These are phyloP conservation scores for Tokudaia muenninki DNA, from an alignment of 2,797 vertebrate species.

Conservation along the genomic window DNA sequence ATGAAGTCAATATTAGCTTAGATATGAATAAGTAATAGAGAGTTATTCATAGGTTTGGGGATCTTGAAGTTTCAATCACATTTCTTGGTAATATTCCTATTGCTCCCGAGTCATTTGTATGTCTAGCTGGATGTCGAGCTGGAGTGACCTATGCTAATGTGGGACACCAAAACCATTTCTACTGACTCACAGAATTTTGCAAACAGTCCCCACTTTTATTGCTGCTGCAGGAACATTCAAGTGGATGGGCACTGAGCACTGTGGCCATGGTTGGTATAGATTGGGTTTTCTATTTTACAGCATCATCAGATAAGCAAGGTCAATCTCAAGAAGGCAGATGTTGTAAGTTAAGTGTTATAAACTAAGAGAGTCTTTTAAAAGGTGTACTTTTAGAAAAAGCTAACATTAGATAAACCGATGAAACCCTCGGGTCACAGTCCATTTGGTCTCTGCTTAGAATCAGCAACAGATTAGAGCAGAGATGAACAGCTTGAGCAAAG, in stretches of 20 bases:
- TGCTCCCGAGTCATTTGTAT: not conserved
- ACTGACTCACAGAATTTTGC: not conserved
- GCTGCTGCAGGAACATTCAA: not conserved
- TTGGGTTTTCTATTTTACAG: conserved; percentile 27
- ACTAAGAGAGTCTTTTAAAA: not conserved
- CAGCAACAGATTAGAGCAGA: not conserved
- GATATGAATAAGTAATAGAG: not conserved
- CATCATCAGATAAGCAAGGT: not conserved
- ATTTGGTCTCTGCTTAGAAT: conserved; percentile 31
- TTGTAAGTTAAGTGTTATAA: not conserved
- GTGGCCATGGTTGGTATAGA: not conserved
- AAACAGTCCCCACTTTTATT: not conserved
- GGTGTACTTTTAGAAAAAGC: conserved; percentile 2
- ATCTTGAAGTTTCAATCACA: conserved; percentile 51
- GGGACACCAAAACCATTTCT: conserved; percentile 14
- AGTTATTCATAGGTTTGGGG: not conserved
- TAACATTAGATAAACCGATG: not conserved
- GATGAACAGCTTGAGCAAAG: not conserved
- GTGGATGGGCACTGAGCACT: not conserved
- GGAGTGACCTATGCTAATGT: not conserved
- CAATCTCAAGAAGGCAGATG: not conserved
- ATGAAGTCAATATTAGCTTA: conserved; percentile 23
- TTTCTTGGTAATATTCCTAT: conserved; percentile 20
- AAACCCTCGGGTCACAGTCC: not conserved
- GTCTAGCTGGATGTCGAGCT: not conserved